Evolutionary conservation across 2,888 invertebrate genomes (phyloP).

Genomic region (Lamellibrachia columna): DNA sequence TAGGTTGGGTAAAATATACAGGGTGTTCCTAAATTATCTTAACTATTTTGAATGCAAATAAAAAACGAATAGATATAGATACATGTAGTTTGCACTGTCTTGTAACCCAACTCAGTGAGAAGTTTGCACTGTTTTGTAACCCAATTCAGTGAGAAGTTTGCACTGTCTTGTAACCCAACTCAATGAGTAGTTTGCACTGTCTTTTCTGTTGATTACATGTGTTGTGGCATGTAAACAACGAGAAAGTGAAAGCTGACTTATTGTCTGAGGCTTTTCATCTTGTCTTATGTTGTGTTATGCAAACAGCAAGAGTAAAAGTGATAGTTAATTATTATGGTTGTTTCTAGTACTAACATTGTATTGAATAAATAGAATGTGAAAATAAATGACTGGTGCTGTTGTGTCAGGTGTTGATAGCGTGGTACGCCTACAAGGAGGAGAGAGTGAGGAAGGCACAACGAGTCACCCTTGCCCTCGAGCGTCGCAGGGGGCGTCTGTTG

Average conservation of each 20-base stretch:
- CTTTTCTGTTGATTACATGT: not conserved
- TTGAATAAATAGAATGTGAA: not conserved
- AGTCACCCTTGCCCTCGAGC: conserved; percentile 46
- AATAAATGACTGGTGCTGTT: not conserved
- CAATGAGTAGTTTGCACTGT: no score
- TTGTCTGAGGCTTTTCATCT: not conserved
- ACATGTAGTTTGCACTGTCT: no score
- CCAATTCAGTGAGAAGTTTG: no score
- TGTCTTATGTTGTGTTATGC: not conserved
- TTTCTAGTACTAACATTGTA: no score
- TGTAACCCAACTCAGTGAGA: no score
- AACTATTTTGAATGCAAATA: no score
- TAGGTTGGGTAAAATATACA: no score
- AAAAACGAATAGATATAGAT: no score
- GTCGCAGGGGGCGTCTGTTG: conserved; percentile 46
- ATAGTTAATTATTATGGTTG: not conserved
- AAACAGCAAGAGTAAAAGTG: not conserved
- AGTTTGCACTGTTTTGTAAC: no score
- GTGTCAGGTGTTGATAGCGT: conserved; percentile 50
- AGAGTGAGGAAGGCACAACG: conserved; percentile 50
- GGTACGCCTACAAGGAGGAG: conserved; percentile 47
- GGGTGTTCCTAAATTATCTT: no score
- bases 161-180: no score
- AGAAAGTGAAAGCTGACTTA: not conserved
- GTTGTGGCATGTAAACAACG: not conserved